phyloP scores from a whole-genome alignment of 1,140 invertebrate species.

The Dendrolimus punctatus region DNA sequence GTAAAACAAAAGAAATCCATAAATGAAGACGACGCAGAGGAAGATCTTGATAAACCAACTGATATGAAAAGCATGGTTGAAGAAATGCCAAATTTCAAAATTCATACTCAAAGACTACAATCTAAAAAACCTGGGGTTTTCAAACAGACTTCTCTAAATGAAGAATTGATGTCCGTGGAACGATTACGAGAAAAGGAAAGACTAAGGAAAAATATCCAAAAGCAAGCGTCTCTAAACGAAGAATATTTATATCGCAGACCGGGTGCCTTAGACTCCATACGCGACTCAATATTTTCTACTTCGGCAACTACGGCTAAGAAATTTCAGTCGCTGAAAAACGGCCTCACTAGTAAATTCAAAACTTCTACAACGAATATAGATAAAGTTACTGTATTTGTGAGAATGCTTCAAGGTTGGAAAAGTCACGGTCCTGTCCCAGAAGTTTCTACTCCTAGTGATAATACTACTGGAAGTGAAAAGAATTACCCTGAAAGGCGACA shows the following conservation, averaged over 20 bases:
- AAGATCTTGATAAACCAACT: slow-evolving; percentile 76
- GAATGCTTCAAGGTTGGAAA: slow-evolving; percentile 84
- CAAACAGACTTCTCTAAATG: slow-evolving; percentile 91
- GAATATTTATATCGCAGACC: slow-evolving; percentile 84
- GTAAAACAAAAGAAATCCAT: slow-evolving; percentile 88
- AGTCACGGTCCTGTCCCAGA: slow-evolving; percentile 68
- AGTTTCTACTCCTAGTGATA: slow-evolving; percentile 61
- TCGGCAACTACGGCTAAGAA: slow-evolving; percentile 82
- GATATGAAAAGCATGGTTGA: slow-evolving; percentile 77
- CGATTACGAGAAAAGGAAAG: slow-evolving; percentile 86
- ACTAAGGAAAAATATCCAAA: slow-evolving; percentile 88
- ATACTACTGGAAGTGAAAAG: slow-evolving; percentile 44
- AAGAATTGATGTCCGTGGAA: slow-evolving; percentile 89
- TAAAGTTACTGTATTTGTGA: slow-evolving; percentile 83
- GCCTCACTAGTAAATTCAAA: slow-evolving; percentile 85
- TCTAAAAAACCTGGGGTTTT: slow-evolving; percentile 77
- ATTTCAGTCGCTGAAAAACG: slow-evolving; percentile 88
- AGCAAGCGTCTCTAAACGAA: slow-evolving; percentile 91
- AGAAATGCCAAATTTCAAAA: slow-evolving; percentile 75
- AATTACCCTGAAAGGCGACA: slow-evolving; percentile 52
- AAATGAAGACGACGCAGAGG: slow-evolving; percentile 78
- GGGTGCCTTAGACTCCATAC: slow-evolving; percentile 79
- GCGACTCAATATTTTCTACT: slow-evolving; percentile 81
- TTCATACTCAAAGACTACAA: slow-evolving; percentile 53
- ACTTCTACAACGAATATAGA: slow-evolving; percentile 86